phyloP scores from a whole-genome alignment of 2,797 vertebrate species.

The Clarias platycephalus region DNA sequence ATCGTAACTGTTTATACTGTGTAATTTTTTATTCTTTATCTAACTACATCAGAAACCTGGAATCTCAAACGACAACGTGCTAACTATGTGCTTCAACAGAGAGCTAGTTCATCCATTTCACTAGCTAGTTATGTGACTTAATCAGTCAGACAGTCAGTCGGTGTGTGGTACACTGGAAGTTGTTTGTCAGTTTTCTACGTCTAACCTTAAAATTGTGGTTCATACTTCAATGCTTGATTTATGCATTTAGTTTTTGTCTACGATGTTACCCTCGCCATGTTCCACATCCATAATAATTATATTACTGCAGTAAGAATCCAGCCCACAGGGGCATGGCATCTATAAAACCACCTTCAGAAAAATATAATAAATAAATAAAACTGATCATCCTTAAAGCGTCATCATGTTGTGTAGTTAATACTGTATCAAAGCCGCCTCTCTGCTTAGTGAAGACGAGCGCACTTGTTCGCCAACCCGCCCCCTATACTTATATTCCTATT shows the following conservation, averaged over 20 bases:
- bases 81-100: neutral
- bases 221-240: neutral
- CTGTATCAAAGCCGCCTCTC: neutral
- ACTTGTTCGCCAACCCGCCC: neutral
- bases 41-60: neutral
- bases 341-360: conserved; percentile 4
- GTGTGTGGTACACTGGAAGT: neutral
- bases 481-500: neutral
- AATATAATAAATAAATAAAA: neutral
- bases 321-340: neutral
- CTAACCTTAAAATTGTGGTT: neutral
- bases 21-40: no score
- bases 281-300: neutral
- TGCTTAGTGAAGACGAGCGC: neutral
- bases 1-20: neutral
- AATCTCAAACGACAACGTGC: neutral
- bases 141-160: no score
- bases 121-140: neutral
- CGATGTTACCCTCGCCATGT: no score
- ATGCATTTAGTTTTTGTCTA: neutral
- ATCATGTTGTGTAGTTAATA: neutral
- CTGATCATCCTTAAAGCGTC: neutral
- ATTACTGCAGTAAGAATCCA: neutral
- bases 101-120: neutral
- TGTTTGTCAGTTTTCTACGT: neutral